A percentile compares a stretch with the other conserved stretches of the same genome.
These are phyloP conservation scores for Capreolus pygargus DNA, from an alignment of 2,113 vertebrate genomes.

Conservation along the genomic window DNA sequence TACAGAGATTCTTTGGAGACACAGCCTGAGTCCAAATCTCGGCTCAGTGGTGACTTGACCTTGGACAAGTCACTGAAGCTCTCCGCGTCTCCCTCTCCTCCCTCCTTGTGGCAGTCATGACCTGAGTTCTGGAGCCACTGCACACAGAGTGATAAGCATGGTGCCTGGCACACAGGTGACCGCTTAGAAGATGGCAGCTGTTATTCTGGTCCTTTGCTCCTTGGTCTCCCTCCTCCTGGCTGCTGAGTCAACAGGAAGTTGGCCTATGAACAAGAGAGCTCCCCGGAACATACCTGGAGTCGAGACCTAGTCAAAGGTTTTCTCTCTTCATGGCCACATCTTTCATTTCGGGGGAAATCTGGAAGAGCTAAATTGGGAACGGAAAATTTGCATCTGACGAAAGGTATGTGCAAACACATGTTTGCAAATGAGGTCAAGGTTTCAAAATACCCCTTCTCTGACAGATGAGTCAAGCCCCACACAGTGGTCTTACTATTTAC, in stretches of 20 bases:
- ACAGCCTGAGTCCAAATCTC: background rate
- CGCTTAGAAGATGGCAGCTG: background rate
- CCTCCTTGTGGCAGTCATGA: background rate
- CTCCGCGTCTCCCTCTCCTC: background rate
- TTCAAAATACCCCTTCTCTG: constrained; percentile 81
- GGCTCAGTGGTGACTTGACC: background rate
- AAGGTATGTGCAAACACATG: constrained; percentile 67
- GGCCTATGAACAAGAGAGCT: background rate
- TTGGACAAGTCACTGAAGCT: background rate
- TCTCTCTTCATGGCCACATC: constrained; percentile 55
- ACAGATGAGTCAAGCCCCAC: constrained; percentile 59
- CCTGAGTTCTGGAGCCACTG: background rate
- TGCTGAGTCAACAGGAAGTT: constrained; percentile 38
- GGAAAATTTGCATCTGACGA: constrained; percentile 80
- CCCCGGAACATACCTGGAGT: constrained; percentile 42
- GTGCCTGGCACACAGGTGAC: background rate
- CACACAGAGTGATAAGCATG: accelerated
- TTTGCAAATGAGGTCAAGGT: constrained; percentile 81
- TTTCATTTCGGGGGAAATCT: constrained; percentile 63
- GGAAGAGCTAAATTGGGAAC: constrained; percentile 77
- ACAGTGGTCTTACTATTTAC: constrained; percentile 49
- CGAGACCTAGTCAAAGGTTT: constrained; percentile 53
- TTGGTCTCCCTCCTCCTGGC: background rate
- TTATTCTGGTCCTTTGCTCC: background rate
- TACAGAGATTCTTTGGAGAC: background rate